Percentiles rank a stretch among this genome's conserved stretches.
These are phyloP conservation scores for Garra rufa DNA, from an alignment of 2,113 vertebrate species.

Conservation along the genomic window DNA sequence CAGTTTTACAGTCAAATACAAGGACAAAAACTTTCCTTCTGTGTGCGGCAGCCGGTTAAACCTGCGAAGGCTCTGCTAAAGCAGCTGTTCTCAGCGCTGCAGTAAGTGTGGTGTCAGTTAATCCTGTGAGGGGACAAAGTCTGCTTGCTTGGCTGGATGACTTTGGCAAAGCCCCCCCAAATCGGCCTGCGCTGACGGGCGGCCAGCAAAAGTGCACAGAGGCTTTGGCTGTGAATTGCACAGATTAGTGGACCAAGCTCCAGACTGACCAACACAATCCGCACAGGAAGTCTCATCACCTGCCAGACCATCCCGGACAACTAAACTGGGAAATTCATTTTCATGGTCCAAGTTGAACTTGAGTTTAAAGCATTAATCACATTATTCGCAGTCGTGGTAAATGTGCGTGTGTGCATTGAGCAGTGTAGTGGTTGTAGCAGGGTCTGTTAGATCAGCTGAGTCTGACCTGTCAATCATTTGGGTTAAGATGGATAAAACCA, in stretches of 20 bases:
- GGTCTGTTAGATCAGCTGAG: background rate
- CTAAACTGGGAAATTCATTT: background rate
- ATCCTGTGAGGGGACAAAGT: conserved; percentile 18
- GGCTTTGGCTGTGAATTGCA: conserved; percentile 26
- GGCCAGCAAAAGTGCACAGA: conserved; percentile 25
- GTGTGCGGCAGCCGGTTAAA: background rate
- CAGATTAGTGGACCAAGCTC: conserved; percentile 31
- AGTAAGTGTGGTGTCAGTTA: conserved; percentile 28
- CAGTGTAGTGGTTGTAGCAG: background rate
- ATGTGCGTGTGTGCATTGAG: background rate
- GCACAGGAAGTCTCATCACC: background rate
- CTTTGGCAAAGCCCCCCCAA: conserved; percentile 18
- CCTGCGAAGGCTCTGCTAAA: background rate
- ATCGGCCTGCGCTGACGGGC: background rate
- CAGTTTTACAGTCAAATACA: background rate
- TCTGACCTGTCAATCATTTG: background rate
- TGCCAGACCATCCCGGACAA: conserved; percentile 19
- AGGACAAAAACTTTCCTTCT: conserved; percentile 29
- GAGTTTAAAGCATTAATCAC: background rate
- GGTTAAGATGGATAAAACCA: background rate
- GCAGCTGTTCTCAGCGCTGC: background rate
- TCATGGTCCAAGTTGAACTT: background rate
- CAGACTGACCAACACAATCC: conserved; percentile 26
- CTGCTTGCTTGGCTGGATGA: background rate
- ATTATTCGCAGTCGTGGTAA: background rate